Conservation (phyloP, 2,797 vertebrate species). For the Pipistrellus kuhlii region DNA sequence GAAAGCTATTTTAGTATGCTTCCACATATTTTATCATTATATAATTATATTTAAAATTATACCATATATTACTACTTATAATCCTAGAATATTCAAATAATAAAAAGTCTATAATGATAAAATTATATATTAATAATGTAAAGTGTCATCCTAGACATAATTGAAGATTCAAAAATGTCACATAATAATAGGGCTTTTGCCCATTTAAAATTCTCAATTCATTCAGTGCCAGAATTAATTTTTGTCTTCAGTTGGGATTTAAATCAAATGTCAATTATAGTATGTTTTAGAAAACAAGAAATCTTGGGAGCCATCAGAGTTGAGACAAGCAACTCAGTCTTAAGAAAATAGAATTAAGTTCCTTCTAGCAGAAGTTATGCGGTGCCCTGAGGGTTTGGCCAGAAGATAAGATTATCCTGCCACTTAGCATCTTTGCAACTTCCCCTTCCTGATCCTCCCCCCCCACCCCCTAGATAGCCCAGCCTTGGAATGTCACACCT, state of each 20-base stretch:
- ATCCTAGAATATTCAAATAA: neutral
- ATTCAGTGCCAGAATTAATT: neutral
- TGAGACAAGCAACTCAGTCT: too few relatives aligned
- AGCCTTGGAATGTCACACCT: too few relatives aligned
- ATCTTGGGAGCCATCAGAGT: too few relatives aligned
- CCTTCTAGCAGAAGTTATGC: too few relatives aligned
- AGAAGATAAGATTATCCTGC: too few relatives aligned
- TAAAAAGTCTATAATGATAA: neutral
- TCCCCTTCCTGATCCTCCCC: too few relatives aligned
- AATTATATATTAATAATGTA: neutral
- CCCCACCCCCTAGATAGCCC: too few relatives aligned
- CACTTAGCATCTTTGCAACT: too few relatives aligned
- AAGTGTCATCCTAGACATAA: neutral
- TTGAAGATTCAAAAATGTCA: neutral
- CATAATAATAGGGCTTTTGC: neutral
- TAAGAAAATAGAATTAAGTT: too few relatives aligned
- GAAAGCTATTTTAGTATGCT: neutral
- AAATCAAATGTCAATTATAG: neutral
- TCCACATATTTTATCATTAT: conserved; percentile 6
- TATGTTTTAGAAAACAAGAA: neutral
- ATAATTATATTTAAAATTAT: conserved; percentile 44
- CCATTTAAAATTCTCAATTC: neutral
- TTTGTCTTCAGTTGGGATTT: neutral
- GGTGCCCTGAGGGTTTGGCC: too few relatives aligned
- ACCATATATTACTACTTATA: neutral